A percentile compares a stretch with the other conserved stretches of the same genome.
Conservation (phyloP, 2,113 vertebrate species). For the Hypomesus transpacificus region DNA sequence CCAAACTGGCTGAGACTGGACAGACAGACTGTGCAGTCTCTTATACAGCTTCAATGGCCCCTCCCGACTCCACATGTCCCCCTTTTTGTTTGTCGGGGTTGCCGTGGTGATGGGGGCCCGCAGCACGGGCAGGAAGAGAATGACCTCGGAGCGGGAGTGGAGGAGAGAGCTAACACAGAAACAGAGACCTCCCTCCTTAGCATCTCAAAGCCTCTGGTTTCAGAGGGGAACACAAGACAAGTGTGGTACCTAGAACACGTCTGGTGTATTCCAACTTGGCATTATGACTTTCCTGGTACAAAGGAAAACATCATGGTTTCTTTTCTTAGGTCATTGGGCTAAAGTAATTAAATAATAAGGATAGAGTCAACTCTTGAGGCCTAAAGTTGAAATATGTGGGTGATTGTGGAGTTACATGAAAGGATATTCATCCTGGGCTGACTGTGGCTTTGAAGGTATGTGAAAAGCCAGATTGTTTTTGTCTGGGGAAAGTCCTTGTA, state of each 20-base stretch:
- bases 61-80: slow-evolving; percentile 26
- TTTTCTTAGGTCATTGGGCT: too few relatives aligned
- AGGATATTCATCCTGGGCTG: not conserved
- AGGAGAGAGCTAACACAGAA: not conserved
- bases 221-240: too few relatives aligned
- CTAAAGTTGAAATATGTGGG: too few relatives aligned
- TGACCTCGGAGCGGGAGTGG: not conserved
- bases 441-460: slow-evolving; percentile 7
- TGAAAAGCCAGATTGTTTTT: slow-evolving; percentile 43
- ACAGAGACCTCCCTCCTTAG: slow-evolving; percentile 42
- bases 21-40: slow-evolving; percentile 24
- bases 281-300: too few relatives aligned
- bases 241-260: too few relatives aligned
- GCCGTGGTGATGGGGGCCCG: slow-evolving; percentile 42
- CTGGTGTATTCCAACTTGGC: too few relatives aligned
- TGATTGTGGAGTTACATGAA: not conserved
- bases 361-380: too few relatives aligned
- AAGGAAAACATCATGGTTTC: too few relatives aligned
- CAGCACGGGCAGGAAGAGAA: slow-evolving; percentile 5
- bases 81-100: slow-evolving; percentile 42
- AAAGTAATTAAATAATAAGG: too few relatives aligned
- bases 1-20: slow-evolving; percentile 36
- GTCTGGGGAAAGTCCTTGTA: slow-evolving; percentile 46
- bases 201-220: slow-evolving; percentile 38
- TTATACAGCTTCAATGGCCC: slow-evolving; percentile 26